Evolutionary conservation across 2,888 invertebrate species (phyloP), one percentile per base, ranked within the genome.

Genomic region (Aleiodes alternator): DNA sequence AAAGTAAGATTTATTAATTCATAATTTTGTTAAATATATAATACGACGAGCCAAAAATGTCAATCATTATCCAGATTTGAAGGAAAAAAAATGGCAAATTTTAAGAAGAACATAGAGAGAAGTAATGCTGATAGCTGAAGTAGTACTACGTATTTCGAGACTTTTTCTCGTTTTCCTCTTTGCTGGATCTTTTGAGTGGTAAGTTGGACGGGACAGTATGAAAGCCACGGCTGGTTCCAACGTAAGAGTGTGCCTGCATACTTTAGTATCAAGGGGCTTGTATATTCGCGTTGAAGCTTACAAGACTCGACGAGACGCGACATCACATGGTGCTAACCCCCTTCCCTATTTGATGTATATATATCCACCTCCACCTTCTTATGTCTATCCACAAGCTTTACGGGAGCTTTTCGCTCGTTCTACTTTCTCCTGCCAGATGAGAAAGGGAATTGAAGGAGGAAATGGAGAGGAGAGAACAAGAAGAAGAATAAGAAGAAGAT

Each of bases 211-310:
- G 11, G 23, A 64, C 23, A 53, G 16, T 14, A 53, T 16, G 53
- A 53, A 53, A 53, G 53, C 14, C 53, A 14, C 16, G 53, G 14
- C 5, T 12, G 6, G 14, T 6, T 43, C 7, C 8, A 4, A 43
- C 43, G 9, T n/a, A 14, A 8, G 64, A 43, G 48, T 64, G 64
- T 43, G 43, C 48, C 14, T 16, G 64, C 43, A 43, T 29, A 23
- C 29, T 50, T 34, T 31, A 68, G 51, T n/a, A 31, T 66, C 66
- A 66, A 51, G 68, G 48, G 64, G 31, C 12, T 51, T 53, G 31
- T 51, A 23, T 50, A 68, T 29, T 11, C 51, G 68, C 51, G 68
- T 14, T 64, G 64, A 48, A 64, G 48, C 31, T 51, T 51, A 50
- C 11, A 14, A 64, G 68, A 31, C 51, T 51, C 31, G 51, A 68